Conservation (phyloP, 2,888 invertebrate genomes). For the Gisinianus flammeolus region DNA sequence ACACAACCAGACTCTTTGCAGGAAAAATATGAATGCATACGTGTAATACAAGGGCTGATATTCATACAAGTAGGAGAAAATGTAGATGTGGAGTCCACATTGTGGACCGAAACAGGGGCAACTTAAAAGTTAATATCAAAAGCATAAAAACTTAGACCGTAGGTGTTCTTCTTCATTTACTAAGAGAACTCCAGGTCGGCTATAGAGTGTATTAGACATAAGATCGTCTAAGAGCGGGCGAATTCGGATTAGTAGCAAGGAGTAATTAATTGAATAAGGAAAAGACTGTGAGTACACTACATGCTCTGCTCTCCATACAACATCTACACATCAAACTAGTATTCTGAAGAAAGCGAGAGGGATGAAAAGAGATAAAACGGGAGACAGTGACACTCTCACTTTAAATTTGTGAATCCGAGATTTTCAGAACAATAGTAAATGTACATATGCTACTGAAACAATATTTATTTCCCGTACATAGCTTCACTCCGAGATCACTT, state of each 20-base stretch:
- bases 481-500: too few relatives aligned
- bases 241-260: slow-evolving; percentile 8
- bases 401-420: too few relatives aligned
- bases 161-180: slow-evolving; percentile 1
- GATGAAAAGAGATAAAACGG: not conserved
- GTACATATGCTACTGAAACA: too few relatives aligned
- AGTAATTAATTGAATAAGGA: slow-evolving; percentile 51
- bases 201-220: not conserved
- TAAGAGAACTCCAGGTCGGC: not conserved
- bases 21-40: too few relatives aligned
- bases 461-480: too few relatives aligned
- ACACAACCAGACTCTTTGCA: too few relatives aligned
- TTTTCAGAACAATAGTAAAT: too few relatives aligned
- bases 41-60: too few relatives aligned
- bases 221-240: not conserved
- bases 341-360: not conserved
- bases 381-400: too few relatives aligned
- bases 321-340: not conserved
- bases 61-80: too few relatives aligned
- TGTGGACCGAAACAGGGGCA: not conserved
- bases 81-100: not conserved
- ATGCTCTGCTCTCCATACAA: not conserved
- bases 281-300: slow-evolving; percentile 26
- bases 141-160: not conserved
- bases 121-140: slow-evolving; percentile 5